Percentiles rank a stretch among this genome's conserved stretches.
These are phyloP conservation scores for Neodiprion virginianus DNA, from an alignment of 1,140 invertebrate genomes.

Conservation along the genomic window DNA sequence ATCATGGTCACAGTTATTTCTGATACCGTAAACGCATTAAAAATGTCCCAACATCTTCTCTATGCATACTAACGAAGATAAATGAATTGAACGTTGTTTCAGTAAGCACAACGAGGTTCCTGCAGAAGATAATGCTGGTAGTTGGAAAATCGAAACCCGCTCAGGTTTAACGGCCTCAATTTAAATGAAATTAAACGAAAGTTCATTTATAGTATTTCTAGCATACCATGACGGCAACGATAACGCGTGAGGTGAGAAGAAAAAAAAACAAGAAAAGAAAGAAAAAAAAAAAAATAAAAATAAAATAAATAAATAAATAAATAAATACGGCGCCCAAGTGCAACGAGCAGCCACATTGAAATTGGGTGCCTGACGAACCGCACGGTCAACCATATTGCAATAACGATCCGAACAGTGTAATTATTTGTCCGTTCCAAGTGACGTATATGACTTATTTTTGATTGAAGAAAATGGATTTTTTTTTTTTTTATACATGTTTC, in stretches of 20 bases:
- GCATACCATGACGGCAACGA: neutral
- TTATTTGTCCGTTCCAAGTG: neutral
- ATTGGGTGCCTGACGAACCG: constrained; percentile 24
- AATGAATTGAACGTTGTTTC: constrained; percentile 42
- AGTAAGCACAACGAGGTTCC: constrained; percentile 67
- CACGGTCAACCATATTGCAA: constrained; percentile 3
- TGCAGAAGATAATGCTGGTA: constrained; percentile 73
- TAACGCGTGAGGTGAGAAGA: constrained; percentile 12
- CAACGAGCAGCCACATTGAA: constrained; percentile 42
- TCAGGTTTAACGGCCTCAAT: constrained; percentile 62
- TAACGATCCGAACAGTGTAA: neutral
- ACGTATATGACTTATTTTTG: neutral
- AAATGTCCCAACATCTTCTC: too few relatives aligned
- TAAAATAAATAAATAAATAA: neutral
- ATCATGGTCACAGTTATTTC: too few relatives aligned
- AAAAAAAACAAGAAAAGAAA: constrained; percentile 11
- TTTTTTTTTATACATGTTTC: neutral
- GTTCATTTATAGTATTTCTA: neutral
- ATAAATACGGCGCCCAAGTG: constrained; percentile 27
- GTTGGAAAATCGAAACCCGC: constrained; percentile 72
- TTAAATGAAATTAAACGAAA: constrained; percentile 23
- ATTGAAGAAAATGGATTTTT: neutral
- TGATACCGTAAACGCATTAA: too few relatives aligned
- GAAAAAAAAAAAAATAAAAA: neutral
- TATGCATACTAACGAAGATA: too few relatives aligned